Evolutionary conservation across 1,140 invertebrate genomes (phyloP).

Genomic region (Mactra quadrangularis): DNA sequence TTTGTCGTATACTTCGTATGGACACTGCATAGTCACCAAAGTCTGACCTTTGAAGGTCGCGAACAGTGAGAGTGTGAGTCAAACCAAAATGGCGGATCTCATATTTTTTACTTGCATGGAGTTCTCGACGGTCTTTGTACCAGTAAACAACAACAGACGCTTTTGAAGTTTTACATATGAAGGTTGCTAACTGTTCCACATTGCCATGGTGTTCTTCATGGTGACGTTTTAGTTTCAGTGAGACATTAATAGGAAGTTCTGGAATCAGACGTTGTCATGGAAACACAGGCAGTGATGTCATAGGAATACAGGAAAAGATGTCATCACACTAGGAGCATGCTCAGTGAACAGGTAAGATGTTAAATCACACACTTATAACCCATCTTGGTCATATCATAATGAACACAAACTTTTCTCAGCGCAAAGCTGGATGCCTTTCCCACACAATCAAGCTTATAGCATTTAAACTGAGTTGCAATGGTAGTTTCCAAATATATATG

Average conservation of each 20-base stretch:
- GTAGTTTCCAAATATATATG: no score
- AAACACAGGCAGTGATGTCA: slow-evolving; percentile 54
- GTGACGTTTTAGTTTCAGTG: slow-evolving; percentile 71
- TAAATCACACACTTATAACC: slow-evolving; percentile 32
- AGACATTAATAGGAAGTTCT: slow-evolving; percentile 77
- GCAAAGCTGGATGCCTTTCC: no score
- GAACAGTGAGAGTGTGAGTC: slow-evolving; percentile 74
- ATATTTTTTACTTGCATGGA: slow-evolving; percentile 69
- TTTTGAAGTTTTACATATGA: slow-evolving; percentile 98
- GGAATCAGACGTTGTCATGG: slow-evolving; percentile 68
- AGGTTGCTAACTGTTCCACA: slow-evolving; percentile 86
- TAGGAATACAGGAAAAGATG: slow-evolving; percentile 49
- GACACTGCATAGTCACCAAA: slow-evolving; percentile 75
- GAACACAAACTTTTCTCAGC: no score
- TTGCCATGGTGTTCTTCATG: slow-evolving; percentile 12
- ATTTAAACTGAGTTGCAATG: no score
- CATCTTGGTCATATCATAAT: slow-evolving; percentile 9
- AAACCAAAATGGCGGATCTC: slow-evolving; percentile 71
- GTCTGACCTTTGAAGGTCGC: slow-evolving; percentile 73
- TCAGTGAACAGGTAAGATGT: slow-evolving; percentile 20
- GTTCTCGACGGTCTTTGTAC: slow-evolving; percentile 92
- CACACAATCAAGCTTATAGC: no score
- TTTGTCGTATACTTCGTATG: slow-evolving; percentile 65
- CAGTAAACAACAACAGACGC: slow-evolving; percentile 97
- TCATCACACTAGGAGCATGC: slow-evolving; percentile 24